Conservation (phyloP, 2,113 vertebrate species). For the Malurus melanocephalus region DNA sequence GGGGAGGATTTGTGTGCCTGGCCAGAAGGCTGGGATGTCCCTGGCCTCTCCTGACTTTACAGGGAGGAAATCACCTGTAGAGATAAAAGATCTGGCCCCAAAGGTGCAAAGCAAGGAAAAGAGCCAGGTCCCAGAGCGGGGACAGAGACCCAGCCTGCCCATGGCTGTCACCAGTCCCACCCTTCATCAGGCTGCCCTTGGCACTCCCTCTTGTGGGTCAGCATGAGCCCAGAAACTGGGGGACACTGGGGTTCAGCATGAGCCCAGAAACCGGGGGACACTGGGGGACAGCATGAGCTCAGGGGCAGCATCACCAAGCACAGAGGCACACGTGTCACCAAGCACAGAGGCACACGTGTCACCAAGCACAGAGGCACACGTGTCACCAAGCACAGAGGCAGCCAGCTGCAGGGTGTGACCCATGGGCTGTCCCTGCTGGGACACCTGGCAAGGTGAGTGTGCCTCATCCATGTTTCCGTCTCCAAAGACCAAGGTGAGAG, state of each 20-base stretch:
- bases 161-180: fast-evolving
- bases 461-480: background rate
- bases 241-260: no score
- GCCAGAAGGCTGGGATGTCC: background rate
- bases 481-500: background rate
- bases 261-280: no score
- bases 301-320: background rate
- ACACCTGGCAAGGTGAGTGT: background rate
- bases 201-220: background rate
- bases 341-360: background rate
- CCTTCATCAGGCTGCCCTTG: background rate
- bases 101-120: background rate
- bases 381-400: background rate
- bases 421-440: background rate
- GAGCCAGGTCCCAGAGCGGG: background rate
- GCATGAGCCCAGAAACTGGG: background rate
- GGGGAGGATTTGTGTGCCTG: background rate
- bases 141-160: background rate
- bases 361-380: background rate
- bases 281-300: background rate
- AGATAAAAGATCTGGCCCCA: background rate
- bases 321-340: no score
- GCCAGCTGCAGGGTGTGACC: background rate
- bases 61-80: background rate
- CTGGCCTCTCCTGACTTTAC: background rate